Conservation (phyloP, 2,888 invertebrate genomes). For the Bugulina stolonifera region DNA sequence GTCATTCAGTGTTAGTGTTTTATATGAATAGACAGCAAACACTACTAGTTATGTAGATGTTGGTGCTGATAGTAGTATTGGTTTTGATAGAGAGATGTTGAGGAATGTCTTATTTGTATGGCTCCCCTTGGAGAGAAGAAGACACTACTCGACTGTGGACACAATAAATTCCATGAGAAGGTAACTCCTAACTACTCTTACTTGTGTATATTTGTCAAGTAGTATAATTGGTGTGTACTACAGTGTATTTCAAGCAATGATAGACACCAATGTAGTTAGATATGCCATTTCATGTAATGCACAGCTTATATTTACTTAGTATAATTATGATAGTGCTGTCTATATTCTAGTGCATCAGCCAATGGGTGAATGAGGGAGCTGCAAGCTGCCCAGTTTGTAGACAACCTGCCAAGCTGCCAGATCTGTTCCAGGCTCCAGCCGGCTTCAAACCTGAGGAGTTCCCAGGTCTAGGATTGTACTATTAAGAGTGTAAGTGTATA, state of each 20-base stretch:
- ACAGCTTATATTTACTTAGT: neutral
- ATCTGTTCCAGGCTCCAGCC: slow-evolving; percentile 6
- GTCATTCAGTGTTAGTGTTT: too few relatives aligned
- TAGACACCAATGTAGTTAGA: too few relatives aligned
- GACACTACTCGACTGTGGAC: neutral
- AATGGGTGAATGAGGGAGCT: slow-evolving; percentile 20
- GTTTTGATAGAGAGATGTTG: neutral
- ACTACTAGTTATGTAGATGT: neutral
- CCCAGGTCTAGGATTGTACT: slow-evolving; percentile 14
- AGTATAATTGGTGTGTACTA: too few relatives aligned
- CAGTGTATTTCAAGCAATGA: neutral
- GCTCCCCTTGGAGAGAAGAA: slow-evolving; percentile 1
- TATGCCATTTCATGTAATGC: too few relatives aligned
- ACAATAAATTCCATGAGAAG: slow-evolving; percentile 7
- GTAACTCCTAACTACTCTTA: too few relatives aligned
- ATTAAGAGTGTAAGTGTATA: neutral
- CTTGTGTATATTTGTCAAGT: too few relatives aligned
- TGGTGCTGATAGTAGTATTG: neutral
- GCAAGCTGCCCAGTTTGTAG: slow-evolving; percentile 1
- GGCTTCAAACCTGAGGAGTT: slow-evolving; percentile 10
- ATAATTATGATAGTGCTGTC: neutral
- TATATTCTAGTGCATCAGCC: neutral
- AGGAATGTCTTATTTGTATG: slow-evolving; percentile 13
- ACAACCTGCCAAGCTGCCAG: neutral
- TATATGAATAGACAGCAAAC: too few relatives aligned